Percentiles rank a stretch among this genome's conserved stretches.
Conservation (phyloP, 2,888 invertebrate species). For the Noctua janthe region DNA sequence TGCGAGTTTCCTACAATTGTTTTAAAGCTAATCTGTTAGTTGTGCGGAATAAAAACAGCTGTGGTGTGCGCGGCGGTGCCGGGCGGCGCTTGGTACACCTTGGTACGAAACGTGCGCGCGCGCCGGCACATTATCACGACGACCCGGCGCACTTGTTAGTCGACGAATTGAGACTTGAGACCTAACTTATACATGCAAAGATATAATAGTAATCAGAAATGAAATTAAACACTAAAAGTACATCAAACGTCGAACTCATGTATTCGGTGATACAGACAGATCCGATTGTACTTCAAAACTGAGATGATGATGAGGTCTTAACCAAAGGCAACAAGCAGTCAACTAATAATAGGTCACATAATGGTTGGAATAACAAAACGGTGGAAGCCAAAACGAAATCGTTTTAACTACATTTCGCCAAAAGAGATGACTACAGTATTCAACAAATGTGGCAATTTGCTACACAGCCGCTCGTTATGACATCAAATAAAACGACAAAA, state of each 20-base stretch:
- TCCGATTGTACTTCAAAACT: background rate
- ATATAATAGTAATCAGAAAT: constrained; percentile 25
- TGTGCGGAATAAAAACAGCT: constrained; percentile 77
- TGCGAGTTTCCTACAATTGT: constrained; percentile 74
- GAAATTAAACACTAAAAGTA: background rate
- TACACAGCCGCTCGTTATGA: constrained; percentile 35
- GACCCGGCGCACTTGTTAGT: constrained; percentile 63
- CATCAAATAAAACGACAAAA: constrained; percentile 51
- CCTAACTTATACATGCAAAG: constrained; percentile 33
- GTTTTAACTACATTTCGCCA: constrained; percentile 22
- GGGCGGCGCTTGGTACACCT: constrained; percentile 83
- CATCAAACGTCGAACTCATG: background rate
- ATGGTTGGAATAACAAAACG: constrained; percentile 2
- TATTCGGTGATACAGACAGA: background rate
- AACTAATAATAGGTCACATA: background rate
- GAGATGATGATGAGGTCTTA: background rate
- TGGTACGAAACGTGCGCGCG: constrained; percentile 73
- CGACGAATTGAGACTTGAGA: constrained; percentile 57
- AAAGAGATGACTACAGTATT: constrained; percentile 33
- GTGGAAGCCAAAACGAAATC: constrained; percentile 20
- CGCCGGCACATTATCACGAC: constrained; percentile 66
- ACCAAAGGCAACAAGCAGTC: background rate
- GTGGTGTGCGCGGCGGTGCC: constrained; percentile 75
- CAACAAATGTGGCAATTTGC: constrained; percentile 50
- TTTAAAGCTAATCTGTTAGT: constrained; percentile 72